A percentile compares a stretch with the other conserved stretches of the same genome.
These are phyloP conservation scores for Emesis furor DNA, from an alignment of 2,888 invertebrate species.

Conservation along the genomic window DNA sequence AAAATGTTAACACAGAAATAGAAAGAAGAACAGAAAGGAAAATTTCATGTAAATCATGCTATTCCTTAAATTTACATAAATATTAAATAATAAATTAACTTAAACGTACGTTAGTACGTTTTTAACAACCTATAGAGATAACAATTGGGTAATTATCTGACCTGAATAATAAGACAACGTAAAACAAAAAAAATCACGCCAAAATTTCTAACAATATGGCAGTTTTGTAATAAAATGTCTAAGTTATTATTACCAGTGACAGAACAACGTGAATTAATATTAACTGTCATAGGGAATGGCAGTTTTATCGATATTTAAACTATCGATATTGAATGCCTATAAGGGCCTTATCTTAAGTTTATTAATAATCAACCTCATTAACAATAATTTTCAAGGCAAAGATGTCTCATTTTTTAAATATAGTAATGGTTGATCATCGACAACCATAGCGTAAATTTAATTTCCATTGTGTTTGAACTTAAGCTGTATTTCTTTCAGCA, in stretches of 20 bases:
- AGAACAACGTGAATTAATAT: neutral
- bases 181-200: neutral
- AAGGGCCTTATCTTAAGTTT: too few species aligned
- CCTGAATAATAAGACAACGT: slow-evolving; percentile 2
- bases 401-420: too few species aligned
- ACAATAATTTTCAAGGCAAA: too few species aligned
- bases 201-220: neutral
- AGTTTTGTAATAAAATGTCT: neutral
- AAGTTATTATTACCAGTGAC: too few species aligned
- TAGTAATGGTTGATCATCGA: too few species aligned
- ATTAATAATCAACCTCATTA: too few species aligned
- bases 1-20: neutral
- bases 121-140: slow-evolving; percentile 9
- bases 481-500: too few species aligned
- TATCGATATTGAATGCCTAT: too few species aligned
- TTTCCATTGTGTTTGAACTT: too few species aligned
- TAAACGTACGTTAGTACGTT: neutral
- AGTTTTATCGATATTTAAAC: too few species aligned
- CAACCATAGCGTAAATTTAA: too few species aligned
- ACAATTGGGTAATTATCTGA: neutral
- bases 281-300: neutral
- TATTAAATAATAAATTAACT: slow-evolving; percentile 12
- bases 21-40: neutral
- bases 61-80: slow-evolving; percentile 9
- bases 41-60: neutral